phyloP scores from a whole-genome alignment of 2,888 invertebrate species.

The Graphium colonna region DNA sequence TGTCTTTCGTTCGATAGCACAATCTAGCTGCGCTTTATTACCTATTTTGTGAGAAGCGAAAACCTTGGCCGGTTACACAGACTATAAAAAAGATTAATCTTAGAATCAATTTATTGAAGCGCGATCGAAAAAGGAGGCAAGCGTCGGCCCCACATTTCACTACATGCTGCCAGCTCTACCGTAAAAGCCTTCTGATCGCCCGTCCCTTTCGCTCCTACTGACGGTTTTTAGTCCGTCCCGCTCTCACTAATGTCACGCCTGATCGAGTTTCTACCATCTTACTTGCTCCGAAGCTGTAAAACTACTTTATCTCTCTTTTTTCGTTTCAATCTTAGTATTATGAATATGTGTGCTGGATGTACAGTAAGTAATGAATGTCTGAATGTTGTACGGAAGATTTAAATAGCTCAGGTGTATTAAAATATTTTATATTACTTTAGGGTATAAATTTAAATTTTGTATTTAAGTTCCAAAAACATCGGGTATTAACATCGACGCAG shows the following conservation, averaged over 20 bases:
- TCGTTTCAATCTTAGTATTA: constrained; percentile 67
- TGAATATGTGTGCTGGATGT: constrained; percentile 72
- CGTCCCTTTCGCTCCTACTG: constrained; percentile 50
- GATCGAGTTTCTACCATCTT: constrained; percentile 78
- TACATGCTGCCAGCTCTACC: constrained; percentile 75
- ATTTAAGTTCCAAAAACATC: background rate
- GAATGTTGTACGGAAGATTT: constrained; percentile 61
- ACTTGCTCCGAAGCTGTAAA: constrained; percentile 72
- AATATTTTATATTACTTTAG: too few species aligned
- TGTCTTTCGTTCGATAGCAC: constrained; percentile 3
- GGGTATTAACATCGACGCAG: background rate
- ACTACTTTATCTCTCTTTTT: constrained; percentile 75
- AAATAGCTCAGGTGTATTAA: constrained; percentile 60
- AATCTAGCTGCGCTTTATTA: constrained; percentile 26
- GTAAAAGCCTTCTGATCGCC: constrained; percentile 76
- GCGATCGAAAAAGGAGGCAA: constrained; percentile 72
- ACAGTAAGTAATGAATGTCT: constrained; percentile 65
- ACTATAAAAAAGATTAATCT: constrained; percentile 71
- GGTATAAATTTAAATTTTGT: constrained; percentile 19
- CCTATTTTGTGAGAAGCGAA: constrained; percentile 25
- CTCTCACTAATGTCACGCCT: constrained; percentile 55
- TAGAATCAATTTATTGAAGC: constrained; percentile 77
- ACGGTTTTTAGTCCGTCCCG: constrained; percentile 38
- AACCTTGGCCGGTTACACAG: constrained; percentile 47
- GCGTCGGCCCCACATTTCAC: constrained; percentile 70